A percentile compares a stretch with the other conserved stretches of the same genome.
Conservation (phyloP, 2,113 vertebrate species). For the Boulengeromyrus knoepffleri region DNA sequence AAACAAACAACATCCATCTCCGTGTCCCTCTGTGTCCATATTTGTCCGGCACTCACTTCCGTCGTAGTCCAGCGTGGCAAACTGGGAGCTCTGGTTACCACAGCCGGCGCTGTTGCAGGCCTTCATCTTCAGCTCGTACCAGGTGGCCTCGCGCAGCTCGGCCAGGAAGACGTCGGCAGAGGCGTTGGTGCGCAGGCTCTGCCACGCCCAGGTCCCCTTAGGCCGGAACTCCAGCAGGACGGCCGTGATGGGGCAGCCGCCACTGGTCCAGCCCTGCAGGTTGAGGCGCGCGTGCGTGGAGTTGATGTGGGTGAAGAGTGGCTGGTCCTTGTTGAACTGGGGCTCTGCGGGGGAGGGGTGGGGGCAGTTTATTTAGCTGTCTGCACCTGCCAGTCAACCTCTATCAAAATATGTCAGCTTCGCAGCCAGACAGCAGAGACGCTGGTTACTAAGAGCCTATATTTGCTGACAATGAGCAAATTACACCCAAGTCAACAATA, state of each 20-base stretch:
- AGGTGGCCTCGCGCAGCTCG: conserved; percentile 89
- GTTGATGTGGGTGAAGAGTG: conserved; percentile 95
- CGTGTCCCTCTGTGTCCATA: neutral
- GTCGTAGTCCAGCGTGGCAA: conserved; percentile 91
- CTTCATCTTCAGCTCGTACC: conserved; percentile 97
- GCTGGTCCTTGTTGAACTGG: conserved; percentile 95
- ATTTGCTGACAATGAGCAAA: neutral
- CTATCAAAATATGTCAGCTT: neutral
- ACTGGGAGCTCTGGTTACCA: conserved; percentile 88
- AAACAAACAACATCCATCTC: neutral
- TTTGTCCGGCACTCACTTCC: conserved; percentile 74
- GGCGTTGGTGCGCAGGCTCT: conserved; percentile 81
- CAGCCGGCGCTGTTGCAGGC: conserved; percentile 97
- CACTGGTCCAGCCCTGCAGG: conserved; percentile 93
- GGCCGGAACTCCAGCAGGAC: conserved; percentile 88
- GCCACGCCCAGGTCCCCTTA: conserved; percentile 91
- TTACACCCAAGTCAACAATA: neutral
- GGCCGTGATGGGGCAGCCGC: conserved; percentile 87
- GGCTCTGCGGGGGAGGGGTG: conserved; percentile 65
- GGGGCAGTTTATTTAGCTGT: neutral
- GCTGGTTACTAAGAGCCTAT: neutral
- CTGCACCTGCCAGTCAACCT: neutral
- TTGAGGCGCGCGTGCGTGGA: conserved; percentile 90
- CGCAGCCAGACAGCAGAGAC: neutral
- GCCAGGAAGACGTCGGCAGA: conserved; percentile 86